Evolutionary conservation across 2,888 invertebrate genomes (phyloP), one percentile per base, ranked within the genome.

Genomic region (Crioceris asparagi): DNA sequence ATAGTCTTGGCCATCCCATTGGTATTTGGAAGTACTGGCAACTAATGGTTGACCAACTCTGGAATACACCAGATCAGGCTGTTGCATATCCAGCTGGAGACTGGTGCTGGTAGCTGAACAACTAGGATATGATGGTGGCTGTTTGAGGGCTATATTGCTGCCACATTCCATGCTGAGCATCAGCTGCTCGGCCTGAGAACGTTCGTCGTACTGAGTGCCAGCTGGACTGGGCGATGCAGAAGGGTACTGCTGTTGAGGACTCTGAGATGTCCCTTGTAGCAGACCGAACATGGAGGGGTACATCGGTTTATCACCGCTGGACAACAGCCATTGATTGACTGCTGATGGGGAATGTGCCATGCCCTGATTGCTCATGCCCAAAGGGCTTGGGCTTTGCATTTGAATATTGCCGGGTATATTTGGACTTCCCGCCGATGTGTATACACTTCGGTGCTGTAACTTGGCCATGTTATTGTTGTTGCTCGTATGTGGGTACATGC

Each of bases 241-340:
- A 25, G 65, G 64, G 41, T 66, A 65, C 56, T 69, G 70, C 44
- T 65, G 74, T 56, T 73, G 75, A 50, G 73, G 76, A 53, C 75
- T 60, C 58, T 78, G 62, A 46, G 66, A 51, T 12, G 62, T 65
- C 4, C 61, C 60, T 45, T 76, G 79, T 48, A 81, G 70, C 41
- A 77, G 62, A 29, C 72, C 70, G 52, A 76, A 77, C 65, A 77
- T 71, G n/a, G 70, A 67, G 3, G 75, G 76, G 51, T 74, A 75
- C 38, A 79, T 66, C 4, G 75, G 72, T 55, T 79, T 77, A 52
- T 78, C 77, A 21, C 76, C 74, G 47, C 74, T 74, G 15, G 77
- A 81, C 44, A 85, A 69, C 52, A 81, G 75, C 82, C 79, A 87
- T 61, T 74, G 83, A 54, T 69, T 77, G 53, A 76, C 70, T 1